Evolutionary conservation across 1,140 invertebrate genomes (phyloP).

Genomic region (Arctopsyche grandis): DNA sequence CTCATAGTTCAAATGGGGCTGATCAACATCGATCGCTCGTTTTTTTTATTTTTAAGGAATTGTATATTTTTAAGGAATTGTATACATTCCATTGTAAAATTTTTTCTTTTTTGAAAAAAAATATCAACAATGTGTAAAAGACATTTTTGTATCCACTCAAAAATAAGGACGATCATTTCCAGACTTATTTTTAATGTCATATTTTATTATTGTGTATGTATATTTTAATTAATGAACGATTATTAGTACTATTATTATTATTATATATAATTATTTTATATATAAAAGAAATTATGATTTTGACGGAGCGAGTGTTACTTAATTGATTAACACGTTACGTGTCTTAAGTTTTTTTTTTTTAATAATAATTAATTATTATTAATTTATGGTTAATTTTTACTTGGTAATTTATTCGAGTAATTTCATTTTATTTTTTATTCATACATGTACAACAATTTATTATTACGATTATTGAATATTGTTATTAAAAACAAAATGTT

Average conservation of each 20-base stretch:
- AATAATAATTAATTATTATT: neutral
- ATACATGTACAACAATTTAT: conserved; percentile 43
- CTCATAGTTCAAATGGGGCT: neutral
- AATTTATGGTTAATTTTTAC: conserved; percentile 14
- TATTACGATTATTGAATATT: conserved; percentile 52
- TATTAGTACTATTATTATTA: too few relatives aligned
- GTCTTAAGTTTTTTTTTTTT: conserved; percentile 20
- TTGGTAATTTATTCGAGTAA: conserved; percentile 47
- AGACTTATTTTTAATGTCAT: conserved; percentile 21
- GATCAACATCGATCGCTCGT: neutral
- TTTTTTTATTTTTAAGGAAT: neutral
- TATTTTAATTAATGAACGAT: too few relatives aligned
- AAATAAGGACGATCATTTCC: neutral
- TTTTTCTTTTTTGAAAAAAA: neutral
- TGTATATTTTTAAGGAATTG: neutral
- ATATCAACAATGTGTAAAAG: neutral
- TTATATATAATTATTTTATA: too few relatives aligned
- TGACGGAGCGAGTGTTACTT: conserved; percentile 31
- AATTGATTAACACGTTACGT: conserved; percentile 21
- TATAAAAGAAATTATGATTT: too few relatives aligned
- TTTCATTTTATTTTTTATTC: conserved; percentile 46
- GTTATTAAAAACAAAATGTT: conserved; percentile 52
- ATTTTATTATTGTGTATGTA: neutral
- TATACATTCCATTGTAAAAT: conserved; percentile 3
- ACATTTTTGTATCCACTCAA: neutral